Evolutionary conservation across 92 coral and sea anemone species (phyloP).

Genomic region (Paragorgia papillata): DNA sequence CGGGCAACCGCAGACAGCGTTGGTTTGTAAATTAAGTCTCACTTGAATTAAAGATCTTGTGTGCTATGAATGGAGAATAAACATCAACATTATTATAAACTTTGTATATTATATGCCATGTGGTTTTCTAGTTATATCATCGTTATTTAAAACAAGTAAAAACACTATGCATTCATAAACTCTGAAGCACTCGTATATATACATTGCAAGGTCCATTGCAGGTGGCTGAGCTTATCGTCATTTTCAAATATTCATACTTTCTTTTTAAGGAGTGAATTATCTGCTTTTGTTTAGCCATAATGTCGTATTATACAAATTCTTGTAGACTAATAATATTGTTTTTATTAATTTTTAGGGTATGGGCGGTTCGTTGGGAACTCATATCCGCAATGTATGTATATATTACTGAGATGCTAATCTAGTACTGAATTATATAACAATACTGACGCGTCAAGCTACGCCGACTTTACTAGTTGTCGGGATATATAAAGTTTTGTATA

Average conservation of each 20-base stretch:
- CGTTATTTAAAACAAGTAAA: background rate
- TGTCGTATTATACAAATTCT: background rate
- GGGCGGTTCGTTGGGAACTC: background rate
- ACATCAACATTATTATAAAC: background rate
- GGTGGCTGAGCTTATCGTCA: background rate
- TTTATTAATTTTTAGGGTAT: background rate
- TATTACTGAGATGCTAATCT: no score
- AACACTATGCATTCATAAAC: background rate
- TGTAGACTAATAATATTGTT: background rate
- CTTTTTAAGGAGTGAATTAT: background rate
- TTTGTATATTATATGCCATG: background rate
- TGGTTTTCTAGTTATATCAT: background rate
- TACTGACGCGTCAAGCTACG: no score
- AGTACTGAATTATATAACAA: no score
- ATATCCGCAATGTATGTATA: background rate
- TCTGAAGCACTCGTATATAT: background rate
- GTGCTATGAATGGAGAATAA: background rate
- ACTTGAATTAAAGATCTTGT: no score
- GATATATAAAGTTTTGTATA: no score
- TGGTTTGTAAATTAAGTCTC: background rate
- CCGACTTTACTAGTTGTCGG: no score
- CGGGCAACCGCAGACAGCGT: background rate
- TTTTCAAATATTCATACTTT: background rate
- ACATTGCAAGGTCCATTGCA: no score
- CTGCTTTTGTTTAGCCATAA: background rate